Conservation (phyloP, 2,888 invertebrate genomes). For the Ophion ventricosus region DNA sequence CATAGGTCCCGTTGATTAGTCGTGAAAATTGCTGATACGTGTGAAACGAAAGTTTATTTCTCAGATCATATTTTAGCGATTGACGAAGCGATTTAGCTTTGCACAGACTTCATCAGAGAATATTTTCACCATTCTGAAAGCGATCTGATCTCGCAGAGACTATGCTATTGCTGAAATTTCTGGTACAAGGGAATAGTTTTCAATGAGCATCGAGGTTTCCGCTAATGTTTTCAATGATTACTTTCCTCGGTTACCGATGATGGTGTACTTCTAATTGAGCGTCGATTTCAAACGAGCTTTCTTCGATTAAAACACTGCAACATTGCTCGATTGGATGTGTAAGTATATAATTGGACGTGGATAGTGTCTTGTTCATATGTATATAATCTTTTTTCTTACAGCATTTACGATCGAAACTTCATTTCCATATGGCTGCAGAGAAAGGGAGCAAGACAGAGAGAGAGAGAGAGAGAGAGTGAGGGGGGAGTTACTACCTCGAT, state of each 20-base stretch:
- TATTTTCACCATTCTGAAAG: not conserved
- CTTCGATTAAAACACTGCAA: constrained; percentile 38
- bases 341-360: constrained; percentile 58
- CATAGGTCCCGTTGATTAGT: constrained; percentile 10
- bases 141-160: not conserved
- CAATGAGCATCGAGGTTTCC: not conserved
- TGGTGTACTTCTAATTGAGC: constrained; percentile 51
- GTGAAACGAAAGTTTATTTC: constrained; percentile 18
- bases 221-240: not conserved
- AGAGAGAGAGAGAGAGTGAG: constrained; percentile 14
- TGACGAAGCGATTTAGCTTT: not conserved
- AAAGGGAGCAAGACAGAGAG: not conserved
- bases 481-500: constrained; percentile 57
- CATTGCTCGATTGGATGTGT: constrained; percentile 39
- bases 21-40: constrained; percentile 38
- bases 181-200: not conserved
- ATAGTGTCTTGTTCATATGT: constrained; percentile 49
- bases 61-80: not conserved
- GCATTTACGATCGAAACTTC: constrained; percentile 44
- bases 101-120: not conserved
- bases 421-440: constrained; percentile 59
- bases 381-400: constrained; percentile 24
- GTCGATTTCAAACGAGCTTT: constrained; percentile 43
- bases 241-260: constrained; percentile 1
- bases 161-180: not conserved